These are phyloP conservation scores for Panzeria rudis DNA, from an alignment of 2,888 invertebrate species.

Conservation along the genomic window DNA sequence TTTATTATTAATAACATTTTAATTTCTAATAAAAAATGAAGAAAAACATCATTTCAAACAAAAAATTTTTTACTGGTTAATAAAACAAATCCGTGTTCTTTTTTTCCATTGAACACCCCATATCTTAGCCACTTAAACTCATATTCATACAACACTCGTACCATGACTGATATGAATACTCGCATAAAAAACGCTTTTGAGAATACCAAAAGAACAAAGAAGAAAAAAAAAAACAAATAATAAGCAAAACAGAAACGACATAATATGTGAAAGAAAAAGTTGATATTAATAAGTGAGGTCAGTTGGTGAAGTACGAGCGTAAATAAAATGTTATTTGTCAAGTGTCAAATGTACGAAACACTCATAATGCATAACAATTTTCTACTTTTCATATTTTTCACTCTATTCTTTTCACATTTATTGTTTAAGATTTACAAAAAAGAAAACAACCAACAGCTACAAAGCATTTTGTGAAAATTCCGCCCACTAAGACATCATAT, in stretches of 20 bases:
- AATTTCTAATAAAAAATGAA: too few relatives aligned
- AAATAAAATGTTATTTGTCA: conserved; percentile 75
- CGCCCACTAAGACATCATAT: conserved; percentile 5
- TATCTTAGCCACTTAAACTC: too few relatives aligned
- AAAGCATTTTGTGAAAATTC: conserved; percentile 6
- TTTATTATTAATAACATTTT: too few relatives aligned
- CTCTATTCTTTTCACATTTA: conserved; percentile 31
- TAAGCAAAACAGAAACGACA: conserved; percentile 1
- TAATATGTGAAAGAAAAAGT: conserved; percentile 16
- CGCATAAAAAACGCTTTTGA: conserved; percentile 11
- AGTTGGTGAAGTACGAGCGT: conserved; percentile 73
- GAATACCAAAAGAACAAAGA: conserved; percentile 30
- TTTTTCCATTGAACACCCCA: background rate
- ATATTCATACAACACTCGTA: background rate
- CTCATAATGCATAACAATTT: conserved; percentile 72
- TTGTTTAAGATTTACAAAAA: conserved; percentile 23
- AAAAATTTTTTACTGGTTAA: background rate
- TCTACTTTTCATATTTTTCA: conserved; percentile 39
- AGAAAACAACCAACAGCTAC: background rate
- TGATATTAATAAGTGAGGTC: conserved; percentile 73
- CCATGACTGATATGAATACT: background rate
- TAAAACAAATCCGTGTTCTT: background rate
- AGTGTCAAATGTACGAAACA: conserved; percentile 73
- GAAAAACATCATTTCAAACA: background rate
- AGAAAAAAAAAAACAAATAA: background rate